Percentiles rank a stretch among this genome's conserved stretches.
These are phyloP conservation scores for Hirtodrosophila trivittata DNA, from an alignment of 2,888 invertebrate species.

Conservation along the genomic window DNA sequence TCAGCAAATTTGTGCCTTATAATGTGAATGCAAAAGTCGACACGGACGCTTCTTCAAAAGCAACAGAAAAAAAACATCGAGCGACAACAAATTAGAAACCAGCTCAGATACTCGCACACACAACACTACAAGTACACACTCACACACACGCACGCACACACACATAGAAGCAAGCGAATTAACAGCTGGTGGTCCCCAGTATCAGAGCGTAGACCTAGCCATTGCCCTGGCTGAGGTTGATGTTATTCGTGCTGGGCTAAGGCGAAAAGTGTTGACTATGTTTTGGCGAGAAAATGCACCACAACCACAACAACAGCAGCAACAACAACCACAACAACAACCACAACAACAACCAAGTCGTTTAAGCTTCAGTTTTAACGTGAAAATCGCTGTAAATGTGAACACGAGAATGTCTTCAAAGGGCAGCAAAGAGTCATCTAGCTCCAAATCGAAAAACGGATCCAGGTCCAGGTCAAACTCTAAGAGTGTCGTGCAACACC, in stretches of 20 bases:
- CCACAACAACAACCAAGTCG: slow-evolving; percentile 38
- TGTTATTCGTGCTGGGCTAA: slow-evolving; percentile 1
- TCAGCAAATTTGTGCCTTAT: slow-evolving; percentile 47
- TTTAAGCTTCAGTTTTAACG: slow-evolving; percentile 68
- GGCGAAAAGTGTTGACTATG: slow-evolving; percentile 51
- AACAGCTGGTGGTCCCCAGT: not conserved
- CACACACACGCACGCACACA: not conserved
- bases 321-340: slow-evolving; percentile 15
- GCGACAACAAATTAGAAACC: slow-evolving; percentile 52
- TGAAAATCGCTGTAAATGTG: slow-evolving; percentile 71
- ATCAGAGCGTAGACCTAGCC: not conserved
- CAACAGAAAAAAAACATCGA: slow-evolving; percentile 26
- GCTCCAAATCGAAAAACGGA: not conserved
- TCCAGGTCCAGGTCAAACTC: not conserved
- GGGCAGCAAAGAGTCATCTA: slow-evolving; percentile 23
- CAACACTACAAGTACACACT: not conserved
- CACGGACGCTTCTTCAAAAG: slow-evolving; percentile 27
- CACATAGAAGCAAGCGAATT: not conserved
- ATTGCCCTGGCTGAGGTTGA: slow-evolving; percentile 2
- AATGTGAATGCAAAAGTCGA: slow-evolving; percentile 56
- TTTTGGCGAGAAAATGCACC: slow-evolving; percentile 63
- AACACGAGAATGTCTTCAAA: slow-evolving; percentile 64
- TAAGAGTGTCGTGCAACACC: slow-evolving; percentile 30
- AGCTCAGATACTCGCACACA: slow-evolving; percentile 19
- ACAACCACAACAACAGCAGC: slow-evolving; percentile 21